Conservation (phyloP, 2,113 vertebrate species). For the Tachuris rubrigastra region DNA sequence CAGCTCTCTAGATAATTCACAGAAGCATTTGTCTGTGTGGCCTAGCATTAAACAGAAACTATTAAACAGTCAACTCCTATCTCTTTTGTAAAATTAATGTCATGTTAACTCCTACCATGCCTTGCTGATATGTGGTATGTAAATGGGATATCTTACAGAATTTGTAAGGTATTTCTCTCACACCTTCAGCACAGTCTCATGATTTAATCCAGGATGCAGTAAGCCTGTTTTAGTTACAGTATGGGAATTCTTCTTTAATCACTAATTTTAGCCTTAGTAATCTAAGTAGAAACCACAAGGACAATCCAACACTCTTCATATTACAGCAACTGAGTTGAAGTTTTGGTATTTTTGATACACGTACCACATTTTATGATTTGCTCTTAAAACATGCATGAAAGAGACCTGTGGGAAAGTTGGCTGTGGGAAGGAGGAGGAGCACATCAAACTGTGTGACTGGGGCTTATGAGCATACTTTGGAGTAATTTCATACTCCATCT, state of each 20-base stretch:
- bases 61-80: slow-evolving; percentile 65
- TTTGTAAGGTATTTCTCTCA: not conserved
- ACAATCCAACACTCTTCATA: not conserved
- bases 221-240: not conserved
- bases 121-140: not conserved
- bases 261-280: slow-evolving; percentile 6
- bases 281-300: not conserved
- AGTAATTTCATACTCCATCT: not conserved
- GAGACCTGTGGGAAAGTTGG: not conserved
- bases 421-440: not conserved
- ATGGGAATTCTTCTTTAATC: not conserved
- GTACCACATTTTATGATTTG: not conserved
- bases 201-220: not conserved
- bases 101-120: slow-evolving; percentile 42
- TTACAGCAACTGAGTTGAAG: not conserved
- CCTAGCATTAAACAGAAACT: slow-evolving; percentile 68
- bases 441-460: not conserved
- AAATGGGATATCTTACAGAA: slow-evolving; percentile 2
- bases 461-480: not conserved
- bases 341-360: not conserved
- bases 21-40: slow-evolving; percentile 62
- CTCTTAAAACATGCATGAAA: not conserved
- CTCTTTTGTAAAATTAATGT: slow-evolving; percentile 49
- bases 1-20: slow-evolving; percentile 68
- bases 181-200: not conserved